Percentiles rank a stretch among this genome's conserved stretches.
Evolutionary conservation across 1,140 invertebrate genomes (phyloP).

Genomic region (Glossosoma conforme): DNA sequence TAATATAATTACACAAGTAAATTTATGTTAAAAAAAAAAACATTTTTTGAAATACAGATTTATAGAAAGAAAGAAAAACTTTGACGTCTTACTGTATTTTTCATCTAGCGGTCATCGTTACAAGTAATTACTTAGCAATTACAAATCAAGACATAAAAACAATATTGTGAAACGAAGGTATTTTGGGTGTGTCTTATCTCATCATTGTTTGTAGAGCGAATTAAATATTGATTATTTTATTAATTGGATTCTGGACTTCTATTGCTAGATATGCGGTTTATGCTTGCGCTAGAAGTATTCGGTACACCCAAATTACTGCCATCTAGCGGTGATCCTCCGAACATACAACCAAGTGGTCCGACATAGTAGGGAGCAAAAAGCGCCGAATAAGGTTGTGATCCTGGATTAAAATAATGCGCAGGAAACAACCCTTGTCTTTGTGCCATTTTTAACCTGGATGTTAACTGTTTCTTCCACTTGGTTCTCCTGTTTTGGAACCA

Average conservation of each 20-base stretch:
- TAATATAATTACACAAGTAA: too few species aligned
- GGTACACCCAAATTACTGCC: background rate
- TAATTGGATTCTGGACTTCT: constrained; percentile 24
- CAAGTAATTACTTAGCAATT: background rate
- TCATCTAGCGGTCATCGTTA: too few species aligned
- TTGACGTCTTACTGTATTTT: too few species aligned
- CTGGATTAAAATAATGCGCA: constrained; percentile 61
- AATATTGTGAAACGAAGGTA: background rate
- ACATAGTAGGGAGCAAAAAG: constrained; percentile 47
- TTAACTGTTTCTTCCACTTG: constrained; percentile 95
- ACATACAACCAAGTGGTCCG: constrained; percentile 50
- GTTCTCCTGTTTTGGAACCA: constrained; percentile 95
- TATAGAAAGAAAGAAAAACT: too few species aligned
- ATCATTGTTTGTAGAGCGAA: too few species aligned
- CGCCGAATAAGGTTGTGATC: constrained; percentile 56
- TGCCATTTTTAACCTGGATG: constrained; percentile 79
- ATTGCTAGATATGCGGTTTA: constrained; percentile 13
- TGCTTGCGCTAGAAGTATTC: constrained; percentile 4
- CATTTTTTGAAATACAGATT: too few species aligned
- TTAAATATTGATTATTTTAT: too few species aligned
- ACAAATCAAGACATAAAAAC: background rate
- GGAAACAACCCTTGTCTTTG: constrained; percentile 77
- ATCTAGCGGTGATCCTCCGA: constrained; percentile 32
- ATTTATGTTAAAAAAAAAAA: too few species aligned
- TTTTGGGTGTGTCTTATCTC: too few species aligned